Base-by-base conservation (phyloP, 2,797 vertebrate species). In the Rhynchotus rufescens region DNA sequence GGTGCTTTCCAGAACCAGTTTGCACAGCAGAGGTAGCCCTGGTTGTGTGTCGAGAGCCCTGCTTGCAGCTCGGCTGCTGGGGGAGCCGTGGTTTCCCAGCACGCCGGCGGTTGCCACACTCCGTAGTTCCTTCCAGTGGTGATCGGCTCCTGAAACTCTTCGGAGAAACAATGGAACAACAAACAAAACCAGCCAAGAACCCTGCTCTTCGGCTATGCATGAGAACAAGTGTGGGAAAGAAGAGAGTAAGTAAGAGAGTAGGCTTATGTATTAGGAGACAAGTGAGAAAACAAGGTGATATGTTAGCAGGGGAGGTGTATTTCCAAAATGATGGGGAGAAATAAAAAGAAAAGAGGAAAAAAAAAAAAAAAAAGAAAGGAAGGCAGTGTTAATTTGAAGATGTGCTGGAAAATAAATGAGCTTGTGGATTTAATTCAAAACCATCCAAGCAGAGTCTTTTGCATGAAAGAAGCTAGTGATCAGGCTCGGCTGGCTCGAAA, bases 371-470 rank as follows among this genome's bases (percentile, higher is more conserved):
- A 52, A 21, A 90, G 90, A 90, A 88, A 92, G 91, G 86, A 96
- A 93, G 85, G 30, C 62, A 65, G 86, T 89, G 89, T 92, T 96
- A 96, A 96, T 97, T 96, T 96, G 96, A 97, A 93, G 95, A 97
- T 97, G 96, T 92, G 68, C 93, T 95, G 95, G 94, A 86, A 98
- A 97, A 97, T 95, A 97, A 96, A 95, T 96, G 96, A 95, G 95
- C 95, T 97, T 98, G 96, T 94, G 95, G 95, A 92, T 97, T 97
- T 97, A 96, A 97, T 97, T 97, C 95, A 96, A 40, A 97, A 82
- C 96, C 96, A 97, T 95, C 95, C 97, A 97, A 94, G 96, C 96
- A 97, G 89, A 97, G 96, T 92, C 91, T 89, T 92, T 94, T 97
- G 95, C 96, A 94, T 93, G 95, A 96, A 93, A 97, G 95, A 95